Evolutionary conservation across 2,113 vertebrate species (phyloP).

Genomic region (Laticauda laticaudata): DNA sequence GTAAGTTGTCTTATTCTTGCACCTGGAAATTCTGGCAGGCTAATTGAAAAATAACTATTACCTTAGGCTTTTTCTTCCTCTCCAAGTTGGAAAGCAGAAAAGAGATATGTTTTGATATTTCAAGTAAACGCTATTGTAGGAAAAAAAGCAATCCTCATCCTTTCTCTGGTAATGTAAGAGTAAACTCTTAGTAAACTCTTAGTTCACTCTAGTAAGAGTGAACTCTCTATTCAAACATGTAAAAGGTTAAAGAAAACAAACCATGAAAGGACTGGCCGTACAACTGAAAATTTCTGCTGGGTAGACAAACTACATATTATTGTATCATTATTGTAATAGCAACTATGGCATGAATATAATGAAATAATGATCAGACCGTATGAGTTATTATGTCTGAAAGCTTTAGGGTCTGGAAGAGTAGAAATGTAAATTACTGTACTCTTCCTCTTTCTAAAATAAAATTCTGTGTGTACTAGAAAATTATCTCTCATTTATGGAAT

Average conservation of each 20-base stretch:
- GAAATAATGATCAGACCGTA: neutral
- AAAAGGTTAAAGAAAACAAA: neutral
- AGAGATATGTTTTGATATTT: neutral
- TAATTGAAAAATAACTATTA: neutral
- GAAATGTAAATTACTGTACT: neutral
- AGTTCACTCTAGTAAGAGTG: no score
- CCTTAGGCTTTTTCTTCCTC: neutral
- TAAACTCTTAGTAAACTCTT: no score
- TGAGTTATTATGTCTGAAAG: neutral
- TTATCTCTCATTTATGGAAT: neutral
- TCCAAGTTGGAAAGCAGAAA: neutral
- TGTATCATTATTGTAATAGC: neutral
- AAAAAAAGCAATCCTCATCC: neutral
- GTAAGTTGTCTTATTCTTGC: neutral
- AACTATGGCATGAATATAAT: neutral
- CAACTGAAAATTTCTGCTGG: neutral
- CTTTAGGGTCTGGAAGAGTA: neutral
- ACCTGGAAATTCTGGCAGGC: neutral
- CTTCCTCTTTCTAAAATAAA: neutral
- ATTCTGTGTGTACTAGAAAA: neutral
- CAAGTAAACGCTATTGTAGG: neutral
- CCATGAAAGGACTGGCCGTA: neutral
- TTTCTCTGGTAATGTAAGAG: neutral
- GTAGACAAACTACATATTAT: neutral
- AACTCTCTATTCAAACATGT: neutral